Base-by-base conservation (phyloP, 2,888 invertebrate species). In the Phyto melanocephala region DNA sequence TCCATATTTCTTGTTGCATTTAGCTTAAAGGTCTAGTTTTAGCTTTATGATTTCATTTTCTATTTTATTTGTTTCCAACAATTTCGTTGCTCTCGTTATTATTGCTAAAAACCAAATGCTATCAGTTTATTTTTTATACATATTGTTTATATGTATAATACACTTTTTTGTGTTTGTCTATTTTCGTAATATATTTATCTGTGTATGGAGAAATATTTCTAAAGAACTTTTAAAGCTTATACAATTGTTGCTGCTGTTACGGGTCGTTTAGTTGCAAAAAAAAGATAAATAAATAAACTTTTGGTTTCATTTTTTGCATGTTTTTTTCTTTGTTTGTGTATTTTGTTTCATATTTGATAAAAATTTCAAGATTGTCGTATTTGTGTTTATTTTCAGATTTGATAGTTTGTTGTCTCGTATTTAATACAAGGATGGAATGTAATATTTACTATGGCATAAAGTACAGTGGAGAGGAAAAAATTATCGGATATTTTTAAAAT, bases 301-400 rank as follows among this genome's bases (percentile, higher is more conserved):
- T 77, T 77, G 45, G 60, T 77, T 68, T 77, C 68, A 77, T 68
- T 76, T 28, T 33, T 40, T 28, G 3, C n/a, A 54, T 60, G 5
- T 13, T 1, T 50, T 17, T 56, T 45, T 20, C 17, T 28, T 28
- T 33, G 4, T 13, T 54, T 52, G 47, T n/a, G n/a, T n/a, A n/a
- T n/a, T 52, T 42, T 22, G 24, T 68, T 65, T 75, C 15, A 35
- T 20, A 42, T 75, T 75, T 65, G 67, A 77, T 77, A n/a, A 77
- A 54, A 77, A 63, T 54, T 52, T 24, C 37, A 62, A 70, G 77
- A 77, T 70, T 77, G 62, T 77, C 54, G 62, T 56, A 60, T 33
- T 68, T 60, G 65, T 65, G 58, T 58, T 24, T 58, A 50, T 58
- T 56, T 75, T 47, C 15, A 68, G 33, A 68, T 28, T 68, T 54